phyloP scores from a whole-genome alignment of 53 echinoderm and acorn worm genomes.

The Hippasteria phrygiana region DNA sequence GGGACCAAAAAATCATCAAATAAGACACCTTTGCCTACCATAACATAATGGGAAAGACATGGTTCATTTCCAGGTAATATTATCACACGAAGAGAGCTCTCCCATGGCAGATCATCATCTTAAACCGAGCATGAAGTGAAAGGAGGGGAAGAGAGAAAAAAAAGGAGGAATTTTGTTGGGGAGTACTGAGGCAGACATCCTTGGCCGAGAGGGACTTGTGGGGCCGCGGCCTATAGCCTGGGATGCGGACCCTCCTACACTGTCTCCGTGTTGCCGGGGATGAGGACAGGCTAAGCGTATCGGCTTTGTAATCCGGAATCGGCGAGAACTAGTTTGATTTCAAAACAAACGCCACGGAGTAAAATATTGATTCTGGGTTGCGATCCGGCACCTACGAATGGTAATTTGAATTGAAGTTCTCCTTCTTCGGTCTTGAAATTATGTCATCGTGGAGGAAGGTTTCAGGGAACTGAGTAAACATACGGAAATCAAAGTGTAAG shows the following conservation, averaged over 20 bases:
- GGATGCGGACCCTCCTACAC: too few species aligned
- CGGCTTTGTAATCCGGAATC: slow-evolving; percentile 37
- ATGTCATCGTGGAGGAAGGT: neutral
- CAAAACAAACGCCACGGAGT: slow-evolving; percentile 17
- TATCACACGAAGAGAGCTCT: neutral
- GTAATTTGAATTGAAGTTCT: neutral
- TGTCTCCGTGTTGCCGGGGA: neutral
- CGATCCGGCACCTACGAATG: neutral
- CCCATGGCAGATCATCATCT: slow-evolving; percentile 13
- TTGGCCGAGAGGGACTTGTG: slow-evolving; percentile 21
- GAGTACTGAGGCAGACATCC: slow-evolving; percentile 44
- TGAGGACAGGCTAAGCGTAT: slow-evolving; percentile 10
- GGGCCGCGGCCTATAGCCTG: neutral
- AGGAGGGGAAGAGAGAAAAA: neutral
- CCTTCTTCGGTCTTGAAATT: neutral
- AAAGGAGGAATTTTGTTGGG: neutral
- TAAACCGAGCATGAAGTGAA: slow-evolving; percentile 34
- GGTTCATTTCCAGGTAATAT: slow-evolving; percentile 17
- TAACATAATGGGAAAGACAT: slow-evolving; percentile 47
- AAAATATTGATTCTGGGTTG: neutral
- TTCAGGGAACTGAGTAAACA: neutral
- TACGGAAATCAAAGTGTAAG: slow-evolving; percentile 3
- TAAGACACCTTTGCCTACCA: slow-evolving; percentile 46
- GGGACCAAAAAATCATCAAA: slow-evolving; percentile 15
- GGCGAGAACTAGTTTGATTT: slow-evolving; percentile 29